phyloP scores from a whole-genome alignment of 2,888 invertebrate genomes.

The Dinocampus coccinellae region DNA sequence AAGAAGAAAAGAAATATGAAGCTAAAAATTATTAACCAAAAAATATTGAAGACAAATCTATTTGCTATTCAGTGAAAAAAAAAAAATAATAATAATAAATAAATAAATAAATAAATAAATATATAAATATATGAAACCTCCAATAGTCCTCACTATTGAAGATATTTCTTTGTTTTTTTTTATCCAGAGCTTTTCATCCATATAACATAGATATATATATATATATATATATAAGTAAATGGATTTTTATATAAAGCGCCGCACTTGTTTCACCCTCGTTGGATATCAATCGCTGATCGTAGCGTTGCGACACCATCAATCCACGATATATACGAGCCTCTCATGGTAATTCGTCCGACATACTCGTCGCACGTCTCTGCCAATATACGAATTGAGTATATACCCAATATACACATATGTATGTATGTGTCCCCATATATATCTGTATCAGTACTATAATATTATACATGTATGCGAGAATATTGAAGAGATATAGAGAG shows the following conservation, averaged over 20 bases:
- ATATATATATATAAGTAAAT: neutral
- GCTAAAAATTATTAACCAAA: neutral
- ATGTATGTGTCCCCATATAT: neutral
- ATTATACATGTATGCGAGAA: neutral
- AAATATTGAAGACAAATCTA: neutral
- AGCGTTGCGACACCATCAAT: constrained; percentile 18
- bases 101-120: too few species aligned
- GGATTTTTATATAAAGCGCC: neutral
- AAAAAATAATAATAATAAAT: too few species aligned
- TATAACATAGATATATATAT: neutral
- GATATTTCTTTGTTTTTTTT: neutral
- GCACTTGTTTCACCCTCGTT: neutral
- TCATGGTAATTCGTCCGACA: constrained; percentile 3
- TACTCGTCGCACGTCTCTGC: neutral
- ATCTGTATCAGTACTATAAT: neutral
- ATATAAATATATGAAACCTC: too few species aligned
- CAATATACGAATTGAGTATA: neutral
- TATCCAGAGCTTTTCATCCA: neutral
- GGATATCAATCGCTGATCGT: constrained; percentile 8
- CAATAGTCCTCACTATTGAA: neutral
- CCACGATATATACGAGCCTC: constrained; percentile 14
- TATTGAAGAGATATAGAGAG: neutral
- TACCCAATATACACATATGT: neutral
- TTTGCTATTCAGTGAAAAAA: neutral
- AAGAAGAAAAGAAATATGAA: too few species aligned